Evolutionary conservation across 2,113 vertebrate species (phyloP).

Genomic region (Sialia sialis): DNA sequence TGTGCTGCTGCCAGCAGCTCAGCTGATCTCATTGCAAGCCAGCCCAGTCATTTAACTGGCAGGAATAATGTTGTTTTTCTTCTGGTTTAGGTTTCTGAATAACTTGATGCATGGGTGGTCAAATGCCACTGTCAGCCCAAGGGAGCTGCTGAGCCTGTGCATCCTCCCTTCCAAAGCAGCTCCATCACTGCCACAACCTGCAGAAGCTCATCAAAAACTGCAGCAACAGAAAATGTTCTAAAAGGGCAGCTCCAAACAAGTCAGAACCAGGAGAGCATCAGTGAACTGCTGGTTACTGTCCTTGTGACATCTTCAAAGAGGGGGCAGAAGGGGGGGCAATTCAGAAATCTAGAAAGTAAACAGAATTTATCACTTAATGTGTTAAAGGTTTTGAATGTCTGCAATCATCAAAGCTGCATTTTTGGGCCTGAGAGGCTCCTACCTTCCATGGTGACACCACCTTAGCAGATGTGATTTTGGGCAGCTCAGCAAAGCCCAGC

Average conservation of each 20-base stretch:
- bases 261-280: neutral
- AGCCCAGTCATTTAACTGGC: neutral
- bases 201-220: neutral
- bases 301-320: neutral
- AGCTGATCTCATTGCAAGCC: neutral
- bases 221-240: neutral
- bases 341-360: neutral
- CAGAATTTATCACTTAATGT: neutral
- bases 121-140: neutral
- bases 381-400: neutral
- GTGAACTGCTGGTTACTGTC: neutral
- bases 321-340: neutral
- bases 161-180: neutral
- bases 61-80: neutral
- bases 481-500: neutral
- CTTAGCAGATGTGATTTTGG: neutral
- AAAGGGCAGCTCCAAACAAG: neutral
- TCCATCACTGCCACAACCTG: neutral
- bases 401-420: neutral
- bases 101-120: rapidly evolving
- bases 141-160: neutral
- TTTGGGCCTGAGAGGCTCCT: neutral
- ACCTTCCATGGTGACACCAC: neutral
- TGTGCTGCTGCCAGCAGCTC: neutral
- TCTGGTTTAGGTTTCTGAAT: neutral